Evolutionary conservation across 2,888 invertebrate species (phyloP).

Genomic region (Operophtera brumata): DNA sequence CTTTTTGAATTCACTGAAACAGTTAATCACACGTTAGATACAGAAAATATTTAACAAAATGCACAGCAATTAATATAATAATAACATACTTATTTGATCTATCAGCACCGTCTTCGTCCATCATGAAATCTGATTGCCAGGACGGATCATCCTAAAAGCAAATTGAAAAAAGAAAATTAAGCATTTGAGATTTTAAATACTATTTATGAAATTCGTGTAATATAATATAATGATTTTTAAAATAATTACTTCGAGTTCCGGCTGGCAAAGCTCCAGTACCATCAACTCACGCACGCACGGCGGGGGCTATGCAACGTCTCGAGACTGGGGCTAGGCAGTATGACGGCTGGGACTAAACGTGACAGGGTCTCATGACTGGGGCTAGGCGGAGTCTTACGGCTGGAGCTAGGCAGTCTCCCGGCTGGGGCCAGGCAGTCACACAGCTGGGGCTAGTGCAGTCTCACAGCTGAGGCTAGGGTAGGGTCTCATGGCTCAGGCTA

Average conservation of each 20-base stretch:
- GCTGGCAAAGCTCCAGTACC: no score
- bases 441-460: background rate
- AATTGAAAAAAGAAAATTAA: background rate
- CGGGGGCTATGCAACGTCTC: no score
- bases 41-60: background rate
- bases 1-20: conserved; percentile 59
- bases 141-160: conserved; percentile 63
- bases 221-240: no score
- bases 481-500: no score
- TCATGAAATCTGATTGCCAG: conserved; percentile 73
- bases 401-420: conserved; percentile 68
- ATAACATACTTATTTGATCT: conserved; percentile 49
- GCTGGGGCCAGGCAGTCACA: conserved; percentile 54
- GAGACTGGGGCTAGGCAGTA: no score
- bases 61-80: background rate
- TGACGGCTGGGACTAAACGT: no score
- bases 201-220: no score
- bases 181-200: no score
- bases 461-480: background rate
- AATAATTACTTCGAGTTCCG: no score
- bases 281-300: no score
- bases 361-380: no score
- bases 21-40: background rate
- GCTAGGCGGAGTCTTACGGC: conserved; percentile 59
- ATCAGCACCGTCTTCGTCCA: conserved; percentile 62